Evolutionary conservation across 2,797 vertebrate genomes (phyloP).

Genomic region (Odontamblyopus rebecca): DNA sequence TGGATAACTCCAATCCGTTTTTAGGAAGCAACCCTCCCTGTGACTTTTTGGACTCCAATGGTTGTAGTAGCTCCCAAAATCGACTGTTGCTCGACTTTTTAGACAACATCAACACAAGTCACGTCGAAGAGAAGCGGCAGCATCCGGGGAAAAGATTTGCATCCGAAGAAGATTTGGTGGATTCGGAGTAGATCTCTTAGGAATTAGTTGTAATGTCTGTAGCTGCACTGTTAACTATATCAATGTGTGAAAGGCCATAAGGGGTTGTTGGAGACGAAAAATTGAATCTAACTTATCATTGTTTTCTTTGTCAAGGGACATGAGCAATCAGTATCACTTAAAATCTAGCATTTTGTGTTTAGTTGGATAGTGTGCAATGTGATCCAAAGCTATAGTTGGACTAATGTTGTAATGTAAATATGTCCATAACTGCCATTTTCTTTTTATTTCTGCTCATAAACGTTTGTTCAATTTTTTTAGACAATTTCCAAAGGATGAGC

Average conservation of each 20-base stretch:
- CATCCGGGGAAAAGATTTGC: constrained; percentile 86
- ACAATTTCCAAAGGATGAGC: constrained; percentile 24
- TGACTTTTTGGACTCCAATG: constrained; percentile 68
- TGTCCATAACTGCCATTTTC: constrained; percentile 12
- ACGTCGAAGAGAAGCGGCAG: constrained; percentile 84
- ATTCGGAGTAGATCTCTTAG: constrained; percentile 61
- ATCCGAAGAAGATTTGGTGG: constrained; percentile 69
- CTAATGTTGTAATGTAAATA: constrained; percentile 41
- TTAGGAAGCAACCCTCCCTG: constrained; percentile 74
- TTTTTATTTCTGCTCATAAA: background rate
- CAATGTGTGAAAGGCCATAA: constrained; percentile 54
- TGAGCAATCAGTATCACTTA: constrained; percentile 15
- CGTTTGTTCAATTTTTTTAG: constrained; percentile 7
- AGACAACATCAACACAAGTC: constrained; percentile 76
- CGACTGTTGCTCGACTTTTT: constrained; percentile 83
- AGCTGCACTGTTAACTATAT: constrained; percentile 53
- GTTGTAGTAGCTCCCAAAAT: constrained; percentile 79
- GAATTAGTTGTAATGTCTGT: constrained; percentile 1
- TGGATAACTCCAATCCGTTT: constrained; percentile 74
- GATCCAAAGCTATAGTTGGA: constrained; percentile 15
- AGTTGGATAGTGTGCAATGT: constrained; percentile 51
- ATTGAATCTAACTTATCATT: constrained; percentile 31
- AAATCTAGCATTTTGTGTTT: constrained; percentile 31
- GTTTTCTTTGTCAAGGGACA: constrained; percentile 42
- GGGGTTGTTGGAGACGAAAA: constrained; percentile 51